Conservation (phyloP, 1,140 invertebrate species). For the Bombyx mandarina region DNA sequence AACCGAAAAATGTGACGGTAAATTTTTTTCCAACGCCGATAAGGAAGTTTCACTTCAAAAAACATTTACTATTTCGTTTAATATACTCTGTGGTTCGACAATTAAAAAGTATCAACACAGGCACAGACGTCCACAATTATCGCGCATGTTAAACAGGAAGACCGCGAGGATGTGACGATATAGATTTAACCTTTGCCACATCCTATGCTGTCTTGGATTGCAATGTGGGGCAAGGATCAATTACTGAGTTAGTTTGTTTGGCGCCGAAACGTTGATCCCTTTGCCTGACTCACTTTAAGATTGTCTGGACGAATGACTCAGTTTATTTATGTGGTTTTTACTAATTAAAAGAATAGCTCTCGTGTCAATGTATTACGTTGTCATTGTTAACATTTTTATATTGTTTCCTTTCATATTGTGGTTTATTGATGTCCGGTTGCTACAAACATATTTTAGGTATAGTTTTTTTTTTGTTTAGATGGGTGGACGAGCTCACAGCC, state of each 20-base stretch:
- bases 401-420: too few relatives aligned
- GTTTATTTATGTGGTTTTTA: too few relatives aligned
- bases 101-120: conserved; percentile 16
- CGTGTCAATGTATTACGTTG: too few relatives aligned
- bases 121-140: conserved; percentile 43
- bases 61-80: not conserved
- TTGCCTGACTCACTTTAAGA: conserved; percentile 1
- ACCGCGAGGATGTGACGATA: conserved; percentile 56
- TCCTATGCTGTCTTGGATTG: conserved; percentile 53
- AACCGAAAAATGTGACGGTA: too few relatives aligned
- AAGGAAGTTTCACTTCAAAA: too few relatives aligned
- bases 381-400: too few relatives aligned
- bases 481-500: too few relatives aligned
- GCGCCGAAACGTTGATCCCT: conserved; percentile 2
- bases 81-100: not conserved
- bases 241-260: conserved; percentile 19
- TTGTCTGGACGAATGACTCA: not conserved
- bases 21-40: too few relatives aligned
- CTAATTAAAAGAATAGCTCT: too few relatives aligned
- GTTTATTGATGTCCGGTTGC: too few relatives aligned
- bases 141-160: conserved; percentile 49
- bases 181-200: conserved; percentile 64
- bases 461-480: too few relatives aligned
- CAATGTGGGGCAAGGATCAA: conserved; percentile 41
- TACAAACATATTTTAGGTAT: too few relatives aligned